Percentiles rank a stretch among this genome's conserved stretches.
phyloP scores from a whole-genome alignment of 2,113 vertebrate species.

The Hystrix cristata region DNA sequence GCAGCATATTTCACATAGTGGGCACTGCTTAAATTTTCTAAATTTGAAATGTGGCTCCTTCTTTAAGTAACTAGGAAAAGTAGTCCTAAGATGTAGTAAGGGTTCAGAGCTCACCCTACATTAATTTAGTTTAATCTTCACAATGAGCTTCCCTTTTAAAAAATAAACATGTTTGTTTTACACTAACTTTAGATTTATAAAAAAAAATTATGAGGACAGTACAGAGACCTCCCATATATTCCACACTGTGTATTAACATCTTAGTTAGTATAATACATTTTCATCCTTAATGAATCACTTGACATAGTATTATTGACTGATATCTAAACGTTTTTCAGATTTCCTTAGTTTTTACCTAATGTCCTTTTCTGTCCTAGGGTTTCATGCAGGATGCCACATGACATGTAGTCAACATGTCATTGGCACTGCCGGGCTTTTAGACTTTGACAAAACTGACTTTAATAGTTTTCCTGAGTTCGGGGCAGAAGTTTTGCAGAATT shows the following conservation, averaged over 20 bases:
- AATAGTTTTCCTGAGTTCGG: neutral
- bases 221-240: neutral
- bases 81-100: neutral
- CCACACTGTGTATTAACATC: neutral
- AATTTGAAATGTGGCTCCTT: constrained; percentile 40
- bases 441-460: neutral
- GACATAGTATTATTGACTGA: neutral
- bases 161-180: neutral
- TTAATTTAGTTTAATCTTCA: neutral
- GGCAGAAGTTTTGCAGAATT: neutral
- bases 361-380: neutral
- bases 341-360: neutral
- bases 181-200: neutral
- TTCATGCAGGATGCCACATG: neutral
- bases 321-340: neutral
- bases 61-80: neutral
- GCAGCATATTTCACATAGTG: neutral
- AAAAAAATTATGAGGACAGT: neutral
- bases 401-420: neutral
- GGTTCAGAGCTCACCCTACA: neutral
- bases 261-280: neutral
- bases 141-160: neutral
- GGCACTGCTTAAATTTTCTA: neutral
- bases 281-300: neutral
- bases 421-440: neutral